Base-by-base conservation (phyloP, 92 coral and sea anemone genomes). In the Muricea muricata region DNA sequence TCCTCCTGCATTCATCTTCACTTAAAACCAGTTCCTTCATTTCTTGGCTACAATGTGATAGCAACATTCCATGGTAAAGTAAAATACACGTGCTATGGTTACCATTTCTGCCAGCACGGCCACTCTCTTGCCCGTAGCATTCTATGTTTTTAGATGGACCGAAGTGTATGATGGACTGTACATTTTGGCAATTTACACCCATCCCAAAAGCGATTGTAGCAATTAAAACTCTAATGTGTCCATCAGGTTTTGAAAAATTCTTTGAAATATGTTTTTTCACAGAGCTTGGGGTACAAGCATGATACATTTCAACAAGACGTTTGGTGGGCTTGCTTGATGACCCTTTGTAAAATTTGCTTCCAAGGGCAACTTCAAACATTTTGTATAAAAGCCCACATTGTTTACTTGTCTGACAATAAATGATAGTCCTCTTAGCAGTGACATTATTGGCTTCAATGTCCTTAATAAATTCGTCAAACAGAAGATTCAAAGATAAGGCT, bases 1-100 rank as follows among this genome's bases (percentile, higher is more conserved):
- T 67, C 74, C 74, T 67, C 39, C 74, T 67, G 74, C 74, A 67
- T 67, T 12, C 26, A 1, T 11, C 74, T 18, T 55, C 63, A 24
- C 21, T 55, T 6, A 17, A 2, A 29, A 55, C 1, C 1, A 55
- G 6, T 4, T 55, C 21, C 26, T 55, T 55, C 30, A 55, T 24
- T 8, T 55, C 21, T 2, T 1, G 63, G 1, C 28, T 8, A 24
- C 4, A n/a, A 55, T 55, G 25, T n/a, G 4, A n/a, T 2, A 29
- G 1, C 4, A 55, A 29, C 30, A 55, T n/a, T 6, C 63, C 63
- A 55, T 55, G n/a, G 10, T 55, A 55, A 6, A 55, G 30, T 2
- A 55, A n/a, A 1, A 55, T 55, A 17, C 63, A 55, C 2, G n/a
- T 5, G 25, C 26, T n/a, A n/a, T 5, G 63, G 28, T 55, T 55